phyloP scores from a whole-genome alignment of 2,797 vertebrate species.

The Gobionotothen gibberifrons region DNA sequence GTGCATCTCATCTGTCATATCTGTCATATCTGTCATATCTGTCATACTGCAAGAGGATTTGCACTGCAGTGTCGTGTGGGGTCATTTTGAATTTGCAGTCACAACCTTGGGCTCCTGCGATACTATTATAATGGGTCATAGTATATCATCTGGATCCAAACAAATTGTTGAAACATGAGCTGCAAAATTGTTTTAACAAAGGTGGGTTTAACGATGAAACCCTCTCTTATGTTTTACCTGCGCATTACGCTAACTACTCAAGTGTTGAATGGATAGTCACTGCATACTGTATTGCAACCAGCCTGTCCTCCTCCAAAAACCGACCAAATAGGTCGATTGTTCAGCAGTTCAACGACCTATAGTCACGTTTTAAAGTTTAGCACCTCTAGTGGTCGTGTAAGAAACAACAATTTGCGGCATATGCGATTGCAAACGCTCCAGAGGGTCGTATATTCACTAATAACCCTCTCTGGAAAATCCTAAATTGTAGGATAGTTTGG shows the following conservation, averaged over 20 bases:
- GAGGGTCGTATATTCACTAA: no score
- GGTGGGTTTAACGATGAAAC: neutral
- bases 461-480: no score
- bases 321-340: no score
- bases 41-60: neutral
- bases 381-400: no score
- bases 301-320: no score
- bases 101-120: slow-evolving; percentile 39
- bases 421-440: no score
- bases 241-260: neutral
- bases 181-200: slow-evolving; percentile 26
- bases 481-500: no score
- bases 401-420: no score
- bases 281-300: neutral
- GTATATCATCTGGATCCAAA: slow-evolving; percentile 39
- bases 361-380: no score
- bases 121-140: neutral
- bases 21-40: slow-evolving; percentile 22
- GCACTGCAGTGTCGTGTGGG: neutral
- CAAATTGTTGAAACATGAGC: slow-evolving; percentile 50
- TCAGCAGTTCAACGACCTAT: no score
- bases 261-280: neutral
- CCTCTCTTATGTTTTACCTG: neutral
- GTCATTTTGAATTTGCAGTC: slow-evolving; percentile 44
- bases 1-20: slow-evolving; percentile 55